Evolutionary conservation across 2,888 invertebrate species (phyloP).

Genomic region (Orthonevra nobilis): DNA sequence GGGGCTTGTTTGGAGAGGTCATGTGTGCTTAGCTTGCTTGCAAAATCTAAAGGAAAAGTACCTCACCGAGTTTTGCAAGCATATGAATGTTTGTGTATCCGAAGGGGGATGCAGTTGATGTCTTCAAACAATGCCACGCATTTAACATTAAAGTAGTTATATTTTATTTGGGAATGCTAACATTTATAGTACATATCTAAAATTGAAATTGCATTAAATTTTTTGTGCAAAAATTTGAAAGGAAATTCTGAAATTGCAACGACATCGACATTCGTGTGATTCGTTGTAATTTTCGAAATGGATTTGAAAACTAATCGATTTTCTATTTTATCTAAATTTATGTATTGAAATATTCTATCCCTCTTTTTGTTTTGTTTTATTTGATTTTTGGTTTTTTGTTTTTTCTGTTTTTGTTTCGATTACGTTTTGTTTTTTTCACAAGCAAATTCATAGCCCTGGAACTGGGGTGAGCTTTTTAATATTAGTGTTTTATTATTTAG

Average conservation of each 20-base stretch:
- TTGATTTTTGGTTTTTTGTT: constrained; percentile 55
- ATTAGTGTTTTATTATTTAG: constrained; percentile 47
- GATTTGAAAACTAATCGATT: constrained; percentile 80
- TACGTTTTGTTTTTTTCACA: constrained; percentile 73
- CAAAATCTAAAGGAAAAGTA: background rate
- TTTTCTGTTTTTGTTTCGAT: constrained; percentile 42
- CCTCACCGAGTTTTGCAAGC: too few relatives aligned
- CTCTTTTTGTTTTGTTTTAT: constrained; percentile 51
- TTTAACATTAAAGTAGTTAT: constrained; percentile 58
- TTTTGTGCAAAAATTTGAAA: constrained; percentile 52
- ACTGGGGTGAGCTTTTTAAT: constrained; percentile 68
- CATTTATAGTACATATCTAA: constrained; percentile 29
- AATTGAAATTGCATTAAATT: constrained; percentile 47
- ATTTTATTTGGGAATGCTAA: constrained; percentile 66
- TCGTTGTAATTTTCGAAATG: constrained; percentile 70
- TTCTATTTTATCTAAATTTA: constrained; percentile 72
- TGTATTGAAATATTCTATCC: constrained; percentile 54
- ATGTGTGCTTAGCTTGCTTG: background rate
- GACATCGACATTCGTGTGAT: constrained; percentile 49
- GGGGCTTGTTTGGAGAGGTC: constrained; percentile 46
- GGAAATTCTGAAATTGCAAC: constrained; percentile 65
- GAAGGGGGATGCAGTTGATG: constrained; percentile 1
- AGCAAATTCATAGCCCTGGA: constrained; percentile 75
- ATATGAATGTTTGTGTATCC: constrained; percentile 1
- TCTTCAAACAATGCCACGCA: constrained; percentile 43